Conservation (phyloP, 2,888 invertebrate species). For the Orchestes rusci region DNA sequence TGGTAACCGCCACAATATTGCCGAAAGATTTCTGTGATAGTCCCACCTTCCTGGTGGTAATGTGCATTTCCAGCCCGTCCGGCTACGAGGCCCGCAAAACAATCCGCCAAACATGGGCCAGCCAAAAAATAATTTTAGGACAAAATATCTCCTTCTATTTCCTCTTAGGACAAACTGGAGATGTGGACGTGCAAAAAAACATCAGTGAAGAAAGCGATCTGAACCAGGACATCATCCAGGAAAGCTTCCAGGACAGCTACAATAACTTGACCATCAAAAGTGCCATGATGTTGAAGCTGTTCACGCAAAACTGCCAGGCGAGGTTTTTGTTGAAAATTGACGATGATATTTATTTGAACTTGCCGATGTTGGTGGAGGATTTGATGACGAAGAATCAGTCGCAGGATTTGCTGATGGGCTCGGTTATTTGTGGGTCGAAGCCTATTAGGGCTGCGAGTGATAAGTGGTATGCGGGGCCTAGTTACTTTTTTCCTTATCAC, state of each 20-base stretch:
- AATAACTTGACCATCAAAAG: conserved; percentile 83
- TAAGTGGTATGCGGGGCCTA: conserved; percentile 75
- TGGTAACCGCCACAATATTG: conserved; percentile 28
- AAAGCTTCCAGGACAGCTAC: conserved; percentile 75
- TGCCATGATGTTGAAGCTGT: conserved; percentile 78
- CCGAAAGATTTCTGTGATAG: conserved; percentile 32
- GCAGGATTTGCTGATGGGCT: conserved; percentile 59
- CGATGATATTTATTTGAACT: conserved; percentile 79
- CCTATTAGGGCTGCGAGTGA: conserved; percentile 66
- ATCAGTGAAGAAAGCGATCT: conserved; percentile 34
- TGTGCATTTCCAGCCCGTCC: conserved; percentile 66
- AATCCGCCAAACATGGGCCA: conserved; percentile 67
- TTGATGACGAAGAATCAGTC: conserved; percentile 30
- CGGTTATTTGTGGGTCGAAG: conserved; percentile 68
- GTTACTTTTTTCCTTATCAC: conserved; percentile 65
- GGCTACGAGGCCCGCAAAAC: conserved; percentile 60
- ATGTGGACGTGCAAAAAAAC: conserved; percentile 52
- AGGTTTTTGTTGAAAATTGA: conserved; percentile 74
- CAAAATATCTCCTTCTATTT: conserved; percentile 29
- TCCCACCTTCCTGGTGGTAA: conserved; percentile 47
- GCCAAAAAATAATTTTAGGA: conserved; percentile 30
- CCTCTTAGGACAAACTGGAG: conserved; percentile 51
- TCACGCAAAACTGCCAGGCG: conserved; percentile 55
- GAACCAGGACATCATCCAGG: conserved; percentile 74
- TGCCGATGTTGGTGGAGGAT: conserved; percentile 38